Evolutionary conservation across 2,113 vertebrate species (phyloP).

Genomic region (Picathartes gymnocephalus): DNA sequence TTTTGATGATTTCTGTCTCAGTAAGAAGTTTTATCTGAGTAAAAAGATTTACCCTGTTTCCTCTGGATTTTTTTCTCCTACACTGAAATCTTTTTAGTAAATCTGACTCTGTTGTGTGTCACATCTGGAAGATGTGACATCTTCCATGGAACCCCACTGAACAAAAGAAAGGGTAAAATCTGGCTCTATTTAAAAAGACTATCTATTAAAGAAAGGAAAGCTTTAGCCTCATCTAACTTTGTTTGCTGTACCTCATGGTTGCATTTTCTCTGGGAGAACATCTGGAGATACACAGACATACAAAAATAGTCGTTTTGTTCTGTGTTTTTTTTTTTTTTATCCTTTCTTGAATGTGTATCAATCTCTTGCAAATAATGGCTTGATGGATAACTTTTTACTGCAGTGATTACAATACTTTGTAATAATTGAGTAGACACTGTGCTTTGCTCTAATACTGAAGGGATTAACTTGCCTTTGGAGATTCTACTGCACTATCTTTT

Average conservation of each 20-base stretch:
- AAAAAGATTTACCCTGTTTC: neutral
- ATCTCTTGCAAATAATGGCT: neutral
- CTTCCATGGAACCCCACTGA: neutral
- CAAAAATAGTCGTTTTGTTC: neutral
- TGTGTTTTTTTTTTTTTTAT: neutral
- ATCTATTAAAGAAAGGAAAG: neutral
- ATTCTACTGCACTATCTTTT: neutral
- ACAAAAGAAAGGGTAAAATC: neutral
- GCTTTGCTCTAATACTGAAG: neutral
- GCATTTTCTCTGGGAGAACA: neutral
- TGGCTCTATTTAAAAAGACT: neutral
- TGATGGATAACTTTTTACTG: neutral
- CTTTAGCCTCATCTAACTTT: neutral
- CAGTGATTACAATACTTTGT: neutral
- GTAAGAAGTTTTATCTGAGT: neutral
- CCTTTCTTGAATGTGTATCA: neutral
- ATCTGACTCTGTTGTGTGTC: neutral
- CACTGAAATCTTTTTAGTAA: neutral
- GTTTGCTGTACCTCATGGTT: neutral
- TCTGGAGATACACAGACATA: neutral
- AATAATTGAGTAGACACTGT: neutral
- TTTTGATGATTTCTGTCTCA: neutral
- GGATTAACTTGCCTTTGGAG: neutral
- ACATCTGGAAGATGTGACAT: neutral
- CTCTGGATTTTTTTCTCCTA: neutral